A percentile compares a stretch with the other conserved stretches of the same genome.
phyloP scores from a whole-genome alignment of 2,113 vertebrate species.

The Nymphicus hollandicus region DNA sequence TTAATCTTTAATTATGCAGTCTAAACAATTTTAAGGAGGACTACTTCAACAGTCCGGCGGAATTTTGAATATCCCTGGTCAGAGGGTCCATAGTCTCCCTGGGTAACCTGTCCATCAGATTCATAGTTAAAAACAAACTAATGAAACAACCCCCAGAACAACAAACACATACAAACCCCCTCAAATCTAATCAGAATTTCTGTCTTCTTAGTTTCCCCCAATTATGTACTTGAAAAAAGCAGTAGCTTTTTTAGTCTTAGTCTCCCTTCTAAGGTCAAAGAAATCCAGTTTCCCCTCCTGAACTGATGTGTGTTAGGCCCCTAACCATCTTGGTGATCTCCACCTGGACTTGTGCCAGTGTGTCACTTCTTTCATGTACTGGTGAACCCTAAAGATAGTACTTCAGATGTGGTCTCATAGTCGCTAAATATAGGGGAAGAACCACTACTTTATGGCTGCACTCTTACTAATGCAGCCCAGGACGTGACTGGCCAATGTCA shows the following conservation, averaged over 20 bases:
- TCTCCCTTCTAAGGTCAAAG: neutral
- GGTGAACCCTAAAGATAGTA: neutral
- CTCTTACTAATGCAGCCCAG: neutral
- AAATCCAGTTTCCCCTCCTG: neutral
- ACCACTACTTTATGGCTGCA: neutral
- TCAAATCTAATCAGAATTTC: neutral
- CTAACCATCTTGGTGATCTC: neutral
- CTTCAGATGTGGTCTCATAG: neutral
- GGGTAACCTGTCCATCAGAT: neutral
- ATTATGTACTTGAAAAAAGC: neutral
- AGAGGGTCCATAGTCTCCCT: neutral
- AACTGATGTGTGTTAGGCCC: neutral
- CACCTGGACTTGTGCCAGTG: neutral
- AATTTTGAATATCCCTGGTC: neutral
- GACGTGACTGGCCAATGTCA: neutral
- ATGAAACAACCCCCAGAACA: neutral
- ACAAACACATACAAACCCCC: neutral
- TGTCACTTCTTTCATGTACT: neutral
- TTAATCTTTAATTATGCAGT: neutral
- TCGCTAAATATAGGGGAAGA: neutral
- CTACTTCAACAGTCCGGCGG: neutral
- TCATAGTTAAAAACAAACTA: neutral
- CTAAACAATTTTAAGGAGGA: constrained; percentile 3
- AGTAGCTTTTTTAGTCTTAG: neutral
- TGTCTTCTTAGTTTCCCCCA: neutral